phyloP scores from a whole-genome alignment of 2,888 invertebrate species.

The Choristoneura rosaceana region DNA sequence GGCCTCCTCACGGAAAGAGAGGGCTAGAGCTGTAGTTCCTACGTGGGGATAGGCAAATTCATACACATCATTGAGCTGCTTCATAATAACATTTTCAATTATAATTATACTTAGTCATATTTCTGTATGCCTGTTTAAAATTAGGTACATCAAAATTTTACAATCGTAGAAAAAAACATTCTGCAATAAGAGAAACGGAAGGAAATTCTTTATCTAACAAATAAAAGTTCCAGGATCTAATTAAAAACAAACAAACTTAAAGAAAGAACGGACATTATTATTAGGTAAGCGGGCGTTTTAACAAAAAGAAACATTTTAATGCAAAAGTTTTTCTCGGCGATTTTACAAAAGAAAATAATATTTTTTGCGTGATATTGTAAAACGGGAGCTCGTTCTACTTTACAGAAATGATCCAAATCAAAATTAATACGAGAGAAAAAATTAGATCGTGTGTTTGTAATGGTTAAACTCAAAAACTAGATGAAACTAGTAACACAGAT shows the following conservation, averaged over 20 bases:
- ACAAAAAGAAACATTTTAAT: slow-evolving; percentile 37
- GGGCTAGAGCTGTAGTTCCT: no score
- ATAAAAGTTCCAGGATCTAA: slow-evolving; percentile 38
- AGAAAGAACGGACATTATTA: slow-evolving; percentile 40
- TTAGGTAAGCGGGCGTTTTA: slow-evolving; percentile 40
- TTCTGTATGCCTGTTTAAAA: no score
- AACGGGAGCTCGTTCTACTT: slow-evolving; percentile 1
- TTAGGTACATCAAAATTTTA: background rate
- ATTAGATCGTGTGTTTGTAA: no score
- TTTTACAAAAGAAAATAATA: slow-evolving; percentile 30
- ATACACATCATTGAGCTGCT: no score
- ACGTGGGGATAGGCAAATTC: no score
- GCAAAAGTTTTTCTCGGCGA: slow-evolving; percentile 35
- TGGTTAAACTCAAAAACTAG: no score
- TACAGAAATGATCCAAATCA: no score
- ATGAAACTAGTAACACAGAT: no score
- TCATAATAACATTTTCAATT: no score
- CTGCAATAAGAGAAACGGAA: slow-evolving; percentile 22
- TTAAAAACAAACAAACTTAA: slow-evolving; percentile 35
- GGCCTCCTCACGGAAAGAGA: no score
- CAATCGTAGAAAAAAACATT: background rate
- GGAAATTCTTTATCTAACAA: slow-evolving; percentile 21
- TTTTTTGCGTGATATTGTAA: slow-evolving; percentile 22
- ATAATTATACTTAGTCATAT: no score
- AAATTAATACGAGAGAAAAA: no score